phyloP scores from a whole-genome alignment of 2,797 vertebrate genomes.

The Protonibea diacanthus region DNA sequence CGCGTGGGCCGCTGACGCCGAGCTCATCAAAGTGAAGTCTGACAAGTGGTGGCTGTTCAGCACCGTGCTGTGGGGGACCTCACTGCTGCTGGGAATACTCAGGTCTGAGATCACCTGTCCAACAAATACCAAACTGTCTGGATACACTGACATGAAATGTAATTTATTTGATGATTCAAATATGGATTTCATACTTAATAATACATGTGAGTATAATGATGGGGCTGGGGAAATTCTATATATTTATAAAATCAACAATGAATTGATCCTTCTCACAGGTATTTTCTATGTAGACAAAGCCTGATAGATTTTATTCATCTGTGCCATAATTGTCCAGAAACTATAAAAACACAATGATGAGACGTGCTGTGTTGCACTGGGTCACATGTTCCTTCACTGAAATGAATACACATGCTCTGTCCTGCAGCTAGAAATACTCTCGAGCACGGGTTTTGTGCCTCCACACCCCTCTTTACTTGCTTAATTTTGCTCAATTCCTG shows the following conservation, averaged over 20 bases:
- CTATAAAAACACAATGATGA: too few species aligned
- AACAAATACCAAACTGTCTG: too few species aligned
- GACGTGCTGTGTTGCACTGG: too few species aligned
- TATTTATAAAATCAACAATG: background rate
- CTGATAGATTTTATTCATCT: background rate
- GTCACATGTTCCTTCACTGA: background rate
- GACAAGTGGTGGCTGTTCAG: slow-evolving; percentile 92
- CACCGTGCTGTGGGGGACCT: slow-evolving; percentile 89
- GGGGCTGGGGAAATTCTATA: background rate
- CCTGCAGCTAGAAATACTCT: background rate
- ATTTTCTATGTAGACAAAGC: background rate
- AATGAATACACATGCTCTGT: background rate
- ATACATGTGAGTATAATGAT: background rate
- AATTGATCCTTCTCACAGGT: background rate
- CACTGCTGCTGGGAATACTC: slow-evolving; percentile 89
- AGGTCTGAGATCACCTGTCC: slow-evolving; percentile 79
- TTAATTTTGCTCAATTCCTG: too few species aligned
- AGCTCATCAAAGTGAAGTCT: slow-evolving; percentile 85
- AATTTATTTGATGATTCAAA: background rate
- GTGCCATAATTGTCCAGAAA: too few species aligned
- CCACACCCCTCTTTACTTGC: too few species aligned
- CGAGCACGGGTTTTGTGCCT: too few species aligned
- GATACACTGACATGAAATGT: background rate
- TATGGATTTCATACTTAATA: background rate
- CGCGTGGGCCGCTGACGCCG: slow-evolving; percentile 93